Conservation (phyloP, 2,888 invertebrate species). For the Smittia sp. region DNA sequence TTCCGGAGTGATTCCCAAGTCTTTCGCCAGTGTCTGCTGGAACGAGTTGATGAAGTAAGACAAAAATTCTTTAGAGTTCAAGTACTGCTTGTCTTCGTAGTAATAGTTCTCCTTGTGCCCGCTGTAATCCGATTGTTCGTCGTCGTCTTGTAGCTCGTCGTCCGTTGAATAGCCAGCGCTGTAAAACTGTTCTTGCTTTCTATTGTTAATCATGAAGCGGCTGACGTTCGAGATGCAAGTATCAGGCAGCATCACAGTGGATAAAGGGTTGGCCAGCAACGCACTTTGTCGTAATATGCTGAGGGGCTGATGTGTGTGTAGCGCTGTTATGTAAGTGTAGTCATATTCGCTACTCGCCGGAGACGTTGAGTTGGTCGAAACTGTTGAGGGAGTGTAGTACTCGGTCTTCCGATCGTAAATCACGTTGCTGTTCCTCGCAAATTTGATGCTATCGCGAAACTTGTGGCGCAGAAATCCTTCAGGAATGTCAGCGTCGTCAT, state of each 20-base stretch:
- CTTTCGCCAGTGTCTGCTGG: slow-evolving; percentile 59
- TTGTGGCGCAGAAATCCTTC: slow-evolving; percentile 26
- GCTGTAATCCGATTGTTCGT: slow-evolving; percentile 42
- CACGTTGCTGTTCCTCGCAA: slow-evolving; percentile 21
- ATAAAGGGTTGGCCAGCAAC: slow-evolving; percentile 39
- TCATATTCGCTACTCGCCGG: slow-evolving; percentile 48
- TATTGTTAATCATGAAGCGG: slow-evolving; percentile 39
- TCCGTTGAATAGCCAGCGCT: slow-evolving; percentile 44
- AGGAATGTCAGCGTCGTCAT: slow-evolving; percentile 33
- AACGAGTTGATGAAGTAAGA: slow-evolving; percentile 66
- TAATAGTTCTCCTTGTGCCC: slow-evolving; percentile 36
- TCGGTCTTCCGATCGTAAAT: neutral
- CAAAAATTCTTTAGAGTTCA: slow-evolving; percentile 68
- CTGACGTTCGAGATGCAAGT: slow-evolving; percentile 48
- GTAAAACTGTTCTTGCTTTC: slow-evolving; percentile 39
- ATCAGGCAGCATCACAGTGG: slow-evolving; percentile 46
- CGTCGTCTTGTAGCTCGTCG: slow-evolving; percentile 44
- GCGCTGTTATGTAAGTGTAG: slow-evolving; percentile 62
- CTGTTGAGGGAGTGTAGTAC: neutral
- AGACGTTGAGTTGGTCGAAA: slow-evolving; percentile 11
- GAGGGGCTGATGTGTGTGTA: slow-evolving; percentile 60
- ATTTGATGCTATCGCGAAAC: slow-evolving; percentile 39
- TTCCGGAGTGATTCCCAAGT: slow-evolving; percentile 59
- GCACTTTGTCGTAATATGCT: slow-evolving; percentile 43
- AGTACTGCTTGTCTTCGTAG: slow-evolving; percentile 52